These are phyloP conservation scores for Apis mellifera DNA, from an alignment of 1,140 invertebrate genomes.

Conservation along the genomic window Amel_HAv3.1 CM009943.2:8823501-8824000, in stretches of 20 bases:
- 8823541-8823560: not conserved
- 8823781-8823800: not conserved
- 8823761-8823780: not conserved
- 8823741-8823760: not conserved
- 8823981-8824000: not conserved
- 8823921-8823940: no score
- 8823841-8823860: no score
- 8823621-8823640: not conserved
- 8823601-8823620: not conserved
- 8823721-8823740: not conserved
- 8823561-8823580: no score
- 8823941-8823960: no score
- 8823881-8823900: no score
- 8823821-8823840: not conserved
- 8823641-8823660: not conserved
- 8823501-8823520: not conserved
- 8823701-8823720: not conserved
- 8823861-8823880: no score
- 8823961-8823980: no score
- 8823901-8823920: no score
- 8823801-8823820: not conserved
- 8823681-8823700: not conserved
- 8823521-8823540: conserved; percentile 4
- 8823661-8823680: not conserved
- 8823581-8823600: not conserved